Conservation (phyloP, 2,888 invertebrate species). For the Eudemis profundana region DNA sequence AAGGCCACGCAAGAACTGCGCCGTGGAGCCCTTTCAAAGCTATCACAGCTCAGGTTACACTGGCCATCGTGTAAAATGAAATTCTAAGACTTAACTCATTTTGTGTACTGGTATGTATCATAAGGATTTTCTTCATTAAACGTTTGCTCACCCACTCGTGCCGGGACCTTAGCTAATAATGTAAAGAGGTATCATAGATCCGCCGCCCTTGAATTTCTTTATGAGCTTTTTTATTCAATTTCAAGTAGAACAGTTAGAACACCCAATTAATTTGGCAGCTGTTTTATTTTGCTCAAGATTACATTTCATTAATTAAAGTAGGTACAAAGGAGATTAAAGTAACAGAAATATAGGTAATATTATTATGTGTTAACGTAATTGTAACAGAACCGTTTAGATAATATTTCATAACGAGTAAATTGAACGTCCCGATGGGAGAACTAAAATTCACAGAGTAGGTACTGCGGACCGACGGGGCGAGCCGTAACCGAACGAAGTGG, state of each 20-base stretch:
- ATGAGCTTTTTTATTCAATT: not conserved
- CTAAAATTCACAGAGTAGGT: constrained; percentile 28
- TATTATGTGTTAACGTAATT: constrained; percentile 15
- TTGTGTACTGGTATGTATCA: constrained; percentile 25
- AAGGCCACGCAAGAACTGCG: constrained; percentile 41
- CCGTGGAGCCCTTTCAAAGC: constrained; percentile 46
- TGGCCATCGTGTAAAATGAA: constrained; percentile 49
- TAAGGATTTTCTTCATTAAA: constrained; percentile 36
- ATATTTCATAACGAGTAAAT: constrained; percentile 36
- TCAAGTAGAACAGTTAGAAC: not conserved
- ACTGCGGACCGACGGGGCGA: constrained; percentile 18
- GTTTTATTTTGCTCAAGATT: not conserved
- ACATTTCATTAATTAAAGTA: not conserved
- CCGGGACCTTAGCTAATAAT: constrained; percentile 11
- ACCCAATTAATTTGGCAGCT: constrained; percentile 5
- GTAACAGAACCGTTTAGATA: constrained; percentile 24
- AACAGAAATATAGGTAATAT: constrained; percentile 2
- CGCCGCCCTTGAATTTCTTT: not conserved
- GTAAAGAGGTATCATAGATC: constrained; percentile 16
- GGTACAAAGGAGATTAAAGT: constrained; percentile 5
- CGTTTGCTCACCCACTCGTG: constrained; percentile 27
- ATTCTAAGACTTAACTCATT: constrained; percentile 37
- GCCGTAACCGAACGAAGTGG: constrained; percentile 5
- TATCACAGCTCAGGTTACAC: constrained; percentile 49
- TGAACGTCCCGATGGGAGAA: constrained; percentile 26